These are phyloP conservation scores for Drosophila subpulchrella DNA, from an alignment of 1,140 invertebrate species.

Conservation along the genomic window DNA sequence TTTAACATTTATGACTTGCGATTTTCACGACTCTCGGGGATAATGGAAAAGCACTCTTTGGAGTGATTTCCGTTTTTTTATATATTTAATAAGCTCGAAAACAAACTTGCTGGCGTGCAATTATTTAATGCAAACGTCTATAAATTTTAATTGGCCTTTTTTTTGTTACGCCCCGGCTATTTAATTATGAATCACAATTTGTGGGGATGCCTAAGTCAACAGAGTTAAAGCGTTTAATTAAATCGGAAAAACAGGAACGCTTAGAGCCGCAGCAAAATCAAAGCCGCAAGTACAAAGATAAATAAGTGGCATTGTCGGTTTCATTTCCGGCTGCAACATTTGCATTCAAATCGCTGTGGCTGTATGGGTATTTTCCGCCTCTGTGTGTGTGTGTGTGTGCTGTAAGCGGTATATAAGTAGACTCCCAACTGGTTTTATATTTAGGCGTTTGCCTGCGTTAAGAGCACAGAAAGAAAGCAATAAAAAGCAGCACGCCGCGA, in stretches of 20 bases:
- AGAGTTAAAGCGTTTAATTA: conserved; percentile 79
- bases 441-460: conserved; percentile 68
- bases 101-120: conserved; percentile 60
- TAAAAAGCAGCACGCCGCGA: conserved; percentile 80
- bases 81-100: conserved; percentile 51
- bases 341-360: conserved; percentile 70
- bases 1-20: conserved; percentile 55
- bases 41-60: conserved; percentile 15
- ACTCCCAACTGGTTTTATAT: conserved; percentile 79
- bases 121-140: conserved; percentile 76
- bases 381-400: conserved; percentile 14
- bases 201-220: conserved; percentile 75
- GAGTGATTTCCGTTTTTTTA: conserved; percentile 18
- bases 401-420: conserved; percentile 80
- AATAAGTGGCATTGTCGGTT: conserved; percentile 83
- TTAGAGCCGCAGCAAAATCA: conserved; percentile 79
- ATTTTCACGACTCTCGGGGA: conserved; percentile 43
- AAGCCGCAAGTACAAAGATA: conserved; percentile 82
- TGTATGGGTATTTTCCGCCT: conserved; percentile 7
- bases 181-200: conserved; percentile 81
- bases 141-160: conserved; percentile 72
- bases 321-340: conserved; percentile 81
- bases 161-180: conserved; percentile 49
- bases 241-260: conserved; percentile 50
- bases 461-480: conserved; percentile 79